These are phyloP conservation scores for Chauna torquata DNA, from an alignment of 2,113 vertebrate genomes.

Conservation along the genomic window DNA sequence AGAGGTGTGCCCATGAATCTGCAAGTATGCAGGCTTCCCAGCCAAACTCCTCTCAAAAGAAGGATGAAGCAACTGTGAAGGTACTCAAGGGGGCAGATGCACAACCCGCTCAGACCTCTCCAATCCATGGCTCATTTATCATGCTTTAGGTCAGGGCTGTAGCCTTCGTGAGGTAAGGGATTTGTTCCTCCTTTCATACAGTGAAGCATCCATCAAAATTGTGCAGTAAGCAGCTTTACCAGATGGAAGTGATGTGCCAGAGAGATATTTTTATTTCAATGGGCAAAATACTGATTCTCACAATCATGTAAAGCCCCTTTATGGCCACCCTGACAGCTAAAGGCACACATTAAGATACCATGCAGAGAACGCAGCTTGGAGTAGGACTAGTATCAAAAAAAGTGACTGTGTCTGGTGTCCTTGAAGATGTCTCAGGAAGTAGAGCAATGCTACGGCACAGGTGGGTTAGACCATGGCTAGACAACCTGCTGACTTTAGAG, in stretches of 20 bases:
- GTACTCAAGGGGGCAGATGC: background rate
- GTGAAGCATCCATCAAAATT: background rate
- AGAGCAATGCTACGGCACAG: background rate
- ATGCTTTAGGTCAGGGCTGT: background rate
- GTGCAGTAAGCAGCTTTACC: background rate
- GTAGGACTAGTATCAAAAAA: fast-evolving
- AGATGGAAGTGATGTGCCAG: background rate
- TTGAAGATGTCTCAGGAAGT: fast-evolving
- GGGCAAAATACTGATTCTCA: background rate
- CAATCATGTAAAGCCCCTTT: background rate
- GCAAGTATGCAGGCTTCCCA: background rate
- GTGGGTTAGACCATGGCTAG: background rate
- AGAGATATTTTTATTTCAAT: background rate
- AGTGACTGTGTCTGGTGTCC: fast-evolving
- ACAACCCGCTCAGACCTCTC: background rate
- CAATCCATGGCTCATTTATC: background rate
- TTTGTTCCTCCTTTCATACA: background rate
- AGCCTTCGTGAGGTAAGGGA: background rate
- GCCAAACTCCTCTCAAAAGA: background rate
- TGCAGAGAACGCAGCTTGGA: background rate
- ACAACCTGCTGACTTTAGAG: background rate
- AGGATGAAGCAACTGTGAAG: background rate
- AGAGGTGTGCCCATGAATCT: background rate
- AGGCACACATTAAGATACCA: background rate
- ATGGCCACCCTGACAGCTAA: background rate